Evolutionary conservation across 2,797 vertebrate species (phyloP).

Genomic region (Otus scops): DNA sequence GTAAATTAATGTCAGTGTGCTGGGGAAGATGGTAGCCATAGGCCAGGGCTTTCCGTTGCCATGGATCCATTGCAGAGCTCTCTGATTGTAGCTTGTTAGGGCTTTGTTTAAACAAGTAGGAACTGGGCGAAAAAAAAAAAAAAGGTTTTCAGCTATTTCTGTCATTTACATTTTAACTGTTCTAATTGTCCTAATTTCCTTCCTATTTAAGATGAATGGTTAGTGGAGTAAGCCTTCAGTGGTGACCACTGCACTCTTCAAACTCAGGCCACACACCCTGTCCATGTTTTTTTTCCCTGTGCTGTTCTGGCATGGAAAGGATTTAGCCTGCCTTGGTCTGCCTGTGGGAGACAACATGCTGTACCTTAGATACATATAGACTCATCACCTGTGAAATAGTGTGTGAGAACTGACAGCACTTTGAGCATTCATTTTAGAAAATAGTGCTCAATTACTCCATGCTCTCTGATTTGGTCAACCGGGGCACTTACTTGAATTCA

Average conservation of each 20-base stretch:
- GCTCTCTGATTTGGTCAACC: neutral
- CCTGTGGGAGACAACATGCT: neutral
- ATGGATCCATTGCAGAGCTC: conserved; percentile 77
- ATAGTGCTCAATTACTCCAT: neutral
- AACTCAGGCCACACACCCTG: neutral
- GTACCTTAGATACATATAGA: neutral
- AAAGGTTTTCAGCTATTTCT: conserved; percentile 77
- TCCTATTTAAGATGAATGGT: conserved; percentile 35
- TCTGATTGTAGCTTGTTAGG: conserved; percentile 82
- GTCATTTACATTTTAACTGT: conserved; percentile 84
- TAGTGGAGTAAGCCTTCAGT: neutral
- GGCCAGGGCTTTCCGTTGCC: conserved; percentile 76
- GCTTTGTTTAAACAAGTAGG: conserved; percentile 85
- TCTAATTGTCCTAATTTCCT: conserved; percentile 69
- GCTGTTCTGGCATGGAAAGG: neutral
- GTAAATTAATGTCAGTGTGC: conserved; percentile 32
- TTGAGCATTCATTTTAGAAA: neutral
- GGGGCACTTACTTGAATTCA: neutral
- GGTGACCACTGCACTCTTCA: neutral
- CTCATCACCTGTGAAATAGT: neutral
- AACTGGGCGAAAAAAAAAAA: neutral
- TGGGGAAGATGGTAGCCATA: conserved; percentile 65
- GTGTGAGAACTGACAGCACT: neutral
- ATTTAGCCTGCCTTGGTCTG: neutral
- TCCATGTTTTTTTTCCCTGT: neutral